Evolutionary conservation across 2,113 vertebrate genomes (phyloP).

Genomic region (Ptyas mucosa): DNA sequence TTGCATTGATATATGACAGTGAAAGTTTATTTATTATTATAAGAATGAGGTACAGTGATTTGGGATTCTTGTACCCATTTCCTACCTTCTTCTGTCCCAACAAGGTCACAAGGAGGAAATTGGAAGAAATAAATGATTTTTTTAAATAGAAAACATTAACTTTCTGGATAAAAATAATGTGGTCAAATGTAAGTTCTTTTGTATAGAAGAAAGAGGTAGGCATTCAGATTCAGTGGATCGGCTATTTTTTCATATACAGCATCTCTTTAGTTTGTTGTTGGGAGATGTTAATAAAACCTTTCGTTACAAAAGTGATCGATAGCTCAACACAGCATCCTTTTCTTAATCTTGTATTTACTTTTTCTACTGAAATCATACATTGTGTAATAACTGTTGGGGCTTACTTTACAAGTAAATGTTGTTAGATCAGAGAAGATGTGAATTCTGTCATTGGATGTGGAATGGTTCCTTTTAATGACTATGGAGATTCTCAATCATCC

Average conservation of each 20-base stretch:
- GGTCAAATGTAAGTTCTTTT: constrained; percentile 12
- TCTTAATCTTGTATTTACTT: constrained; percentile 20
- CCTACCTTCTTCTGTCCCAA: background rate
- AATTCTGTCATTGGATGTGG: background rate
- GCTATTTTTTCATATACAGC: constrained; percentile 21
- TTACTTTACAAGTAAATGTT: constrained; percentile 32
- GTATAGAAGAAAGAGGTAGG: background rate
- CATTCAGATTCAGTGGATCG: constrained; percentile 1
- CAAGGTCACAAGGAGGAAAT: background rate
- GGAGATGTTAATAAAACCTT: constrained; percentile 50
- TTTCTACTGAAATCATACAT: constrained; percentile 12
- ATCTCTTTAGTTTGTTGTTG: constrained; percentile 11
- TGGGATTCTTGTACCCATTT: no score
- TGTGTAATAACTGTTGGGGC: constrained; percentile 32
- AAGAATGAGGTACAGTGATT: background rate
- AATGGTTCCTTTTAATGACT: constrained; percentile 8
- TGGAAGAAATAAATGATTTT: background rate
- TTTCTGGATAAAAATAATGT: constrained; percentile 23
- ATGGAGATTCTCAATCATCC: background rate
- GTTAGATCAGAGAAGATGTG: constrained; percentile 20
- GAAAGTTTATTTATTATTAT: background rate
- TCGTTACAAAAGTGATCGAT: constrained; percentile 54
- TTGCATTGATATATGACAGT: background rate
- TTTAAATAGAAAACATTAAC: constrained; percentile 13
- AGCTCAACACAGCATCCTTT: constrained; percentile 44